These are phyloP conservation scores for Caenorhabditis sp. DNA, from an alignment of 2,888 invertebrate species.

Conservation along the genomic window DNA sequence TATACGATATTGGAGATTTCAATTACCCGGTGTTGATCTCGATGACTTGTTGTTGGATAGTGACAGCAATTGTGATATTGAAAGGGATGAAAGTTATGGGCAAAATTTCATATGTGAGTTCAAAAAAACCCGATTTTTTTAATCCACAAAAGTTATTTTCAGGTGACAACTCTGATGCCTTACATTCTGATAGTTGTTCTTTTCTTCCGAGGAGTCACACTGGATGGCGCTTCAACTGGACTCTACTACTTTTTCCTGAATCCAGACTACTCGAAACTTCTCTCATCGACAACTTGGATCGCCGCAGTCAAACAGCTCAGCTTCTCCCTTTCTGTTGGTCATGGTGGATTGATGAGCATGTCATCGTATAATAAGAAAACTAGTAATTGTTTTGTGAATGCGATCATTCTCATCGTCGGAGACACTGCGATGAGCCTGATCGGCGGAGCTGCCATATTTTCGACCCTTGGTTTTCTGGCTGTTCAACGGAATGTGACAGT, in stretches of 20 bases:
- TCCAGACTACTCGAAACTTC: constrained; percentile 53
- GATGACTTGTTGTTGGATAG: constrained; percentile 46
- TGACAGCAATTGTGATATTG: constrained; percentile 53
- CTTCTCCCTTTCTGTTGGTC: constrained; percentile 62
- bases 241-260: constrained; percentile 48
- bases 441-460: constrained; percentile 58
- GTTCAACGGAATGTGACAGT: constrained; percentile 11
- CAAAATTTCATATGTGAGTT: constrained; percentile 36
- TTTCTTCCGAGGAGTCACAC: constrained; percentile 61
- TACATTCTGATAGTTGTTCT: constrained; percentile 58
- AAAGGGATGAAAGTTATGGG: constrained; percentile 64
- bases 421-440: constrained; percentile 57
- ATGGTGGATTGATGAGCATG: constrained; percentile 60
- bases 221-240: constrained; percentile 59
- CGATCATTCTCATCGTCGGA: constrained; percentile 59
- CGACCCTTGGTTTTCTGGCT: constrained; percentile 56
- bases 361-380: constrained; percentile 56
- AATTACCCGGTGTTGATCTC: constrained; percentile 48
- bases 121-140: not conserved
- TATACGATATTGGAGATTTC: constrained; percentile 49
- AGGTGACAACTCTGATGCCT: constrained; percentile 59
- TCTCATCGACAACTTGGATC: constrained; percentile 55
- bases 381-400: constrained; percentile 62
- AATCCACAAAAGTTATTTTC: too few relatives aligned
- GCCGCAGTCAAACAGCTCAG: constrained; percentile 63